These are phyloP conservation scores for Drosophila diplacantha DNA, from an alignment of 2,888 invertebrate species.

Conservation along the genomic window DNA sequence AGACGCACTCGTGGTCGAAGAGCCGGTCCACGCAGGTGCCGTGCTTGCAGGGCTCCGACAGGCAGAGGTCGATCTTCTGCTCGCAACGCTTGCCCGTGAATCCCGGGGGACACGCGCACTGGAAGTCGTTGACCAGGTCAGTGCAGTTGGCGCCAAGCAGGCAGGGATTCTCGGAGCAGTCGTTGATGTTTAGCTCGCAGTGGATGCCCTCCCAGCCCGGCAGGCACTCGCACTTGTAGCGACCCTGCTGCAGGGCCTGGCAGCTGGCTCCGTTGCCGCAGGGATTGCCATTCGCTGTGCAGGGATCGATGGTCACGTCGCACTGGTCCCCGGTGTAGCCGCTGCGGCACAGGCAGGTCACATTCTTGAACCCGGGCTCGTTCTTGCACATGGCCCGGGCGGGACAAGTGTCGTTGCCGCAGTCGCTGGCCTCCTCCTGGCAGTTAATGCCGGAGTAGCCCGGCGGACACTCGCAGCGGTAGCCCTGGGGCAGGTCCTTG, in stretches of 20 bases:
- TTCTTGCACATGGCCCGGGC: constrained; percentile 98
- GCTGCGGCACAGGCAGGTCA: constrained; percentile 94
- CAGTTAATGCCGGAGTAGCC: constrained; percentile 96
- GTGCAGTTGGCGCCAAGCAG: constrained; percentile 94
- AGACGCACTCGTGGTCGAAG: constrained; percentile 91
- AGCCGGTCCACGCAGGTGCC: constrained; percentile 94
- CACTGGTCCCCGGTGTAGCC: constrained; percentile 96
- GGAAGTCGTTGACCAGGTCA: constrained; percentile 95
- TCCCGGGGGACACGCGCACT: constrained; percentile 94
- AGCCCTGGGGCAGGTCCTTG: constrained; percentile 94
- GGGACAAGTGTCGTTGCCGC: constrained; percentile 92
- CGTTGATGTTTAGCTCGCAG: constrained; percentile 95
- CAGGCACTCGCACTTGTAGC: constrained; percentile 95
- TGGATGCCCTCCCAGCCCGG: constrained; percentile 98
- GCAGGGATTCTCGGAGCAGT: constrained; percentile 95
- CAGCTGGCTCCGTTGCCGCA: constrained; percentile 95
- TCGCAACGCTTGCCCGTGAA: constrained; percentile 98
- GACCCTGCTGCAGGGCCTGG: constrained; percentile 91
- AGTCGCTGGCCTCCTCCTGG: constrained; percentile 94
- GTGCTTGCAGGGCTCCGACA: constrained; percentile 93
- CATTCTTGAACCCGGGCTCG: constrained; percentile 91
- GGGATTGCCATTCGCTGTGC: constrained; percentile 92
- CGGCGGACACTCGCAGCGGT: constrained; percentile 90
- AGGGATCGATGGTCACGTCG: constrained; percentile 94
- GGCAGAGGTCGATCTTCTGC: constrained; percentile 94